Evolutionary conservation across 2,113 vertebrate genomes (phyloP).

Genomic region (Rutilus rutilus): DNA sequence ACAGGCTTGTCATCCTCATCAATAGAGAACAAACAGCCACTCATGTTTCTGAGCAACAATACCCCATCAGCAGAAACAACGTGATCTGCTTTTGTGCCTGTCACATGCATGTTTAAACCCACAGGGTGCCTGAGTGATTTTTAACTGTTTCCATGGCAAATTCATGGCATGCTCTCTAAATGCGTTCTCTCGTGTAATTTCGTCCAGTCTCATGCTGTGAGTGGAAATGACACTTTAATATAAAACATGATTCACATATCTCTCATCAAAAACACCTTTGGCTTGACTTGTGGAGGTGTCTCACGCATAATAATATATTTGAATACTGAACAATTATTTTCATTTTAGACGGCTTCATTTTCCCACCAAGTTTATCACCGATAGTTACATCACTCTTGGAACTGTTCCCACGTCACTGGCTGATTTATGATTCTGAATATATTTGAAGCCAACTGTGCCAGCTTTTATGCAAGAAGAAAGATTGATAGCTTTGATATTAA

Average conservation of each 20-base stretch:
- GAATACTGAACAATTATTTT: background rate
- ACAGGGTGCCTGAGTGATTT: constrained; percentile 42
- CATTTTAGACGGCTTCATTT: background rate
- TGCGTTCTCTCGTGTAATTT: constrained; percentile 33
- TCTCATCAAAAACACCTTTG: background rate
- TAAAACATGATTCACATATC: background rate
- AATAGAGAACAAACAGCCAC: constrained; percentile 13
- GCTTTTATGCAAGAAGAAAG: constrained; percentile 9
- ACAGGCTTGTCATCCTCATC: constrained; percentile 18
- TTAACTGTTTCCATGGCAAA: constrained; percentile 58
- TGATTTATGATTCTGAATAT: constrained; percentile 25
- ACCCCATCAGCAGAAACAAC: constrained; percentile 6
- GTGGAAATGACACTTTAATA: constrained; percentile 12
- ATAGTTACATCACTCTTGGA: constrained; percentile 12
- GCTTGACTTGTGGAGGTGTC: constrained; percentile 79
- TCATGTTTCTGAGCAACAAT: constrained; percentile 26
- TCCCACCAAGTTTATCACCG: background rate
- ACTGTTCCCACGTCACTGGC: background rate
- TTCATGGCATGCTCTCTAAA: constrained; percentile 40
- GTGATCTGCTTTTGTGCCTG: background rate
- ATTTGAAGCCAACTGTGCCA: constrained; percentile 2
- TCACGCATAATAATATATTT: background rate
- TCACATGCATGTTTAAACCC: constrained; percentile 39
- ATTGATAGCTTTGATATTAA: constrained; percentile 3
- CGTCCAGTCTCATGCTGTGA: background rate